phyloP scores from a whole-genome alignment of 1,140 invertebrate genomes.

The Acarapis woodi region DNA sequence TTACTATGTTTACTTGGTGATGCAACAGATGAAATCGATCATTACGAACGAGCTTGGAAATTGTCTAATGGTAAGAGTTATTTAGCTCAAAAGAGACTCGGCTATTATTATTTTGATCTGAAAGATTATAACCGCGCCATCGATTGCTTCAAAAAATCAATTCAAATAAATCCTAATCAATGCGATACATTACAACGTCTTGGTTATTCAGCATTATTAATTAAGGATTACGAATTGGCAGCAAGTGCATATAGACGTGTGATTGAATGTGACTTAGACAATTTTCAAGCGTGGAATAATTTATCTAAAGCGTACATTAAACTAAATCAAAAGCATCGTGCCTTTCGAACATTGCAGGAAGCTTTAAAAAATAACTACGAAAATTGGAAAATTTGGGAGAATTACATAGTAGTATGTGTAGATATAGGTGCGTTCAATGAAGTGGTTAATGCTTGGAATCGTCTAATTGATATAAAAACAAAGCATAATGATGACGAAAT shows the following conservation, averaged over 20 bases:
- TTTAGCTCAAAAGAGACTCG: constrained; percentile 48
- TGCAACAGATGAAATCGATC: constrained; percentile 29
- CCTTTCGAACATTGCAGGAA: constrained; percentile 52
- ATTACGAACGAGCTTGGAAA: constrained; percentile 68
- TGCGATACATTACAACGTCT: constrained; percentile 44
- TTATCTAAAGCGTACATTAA: constrained; percentile 70
- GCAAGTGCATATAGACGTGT: constrained; percentile 56
- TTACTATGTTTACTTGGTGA: constrained; percentile 69
- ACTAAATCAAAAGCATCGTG: constrained; percentile 48
- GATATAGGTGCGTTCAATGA: constrained; percentile 27
- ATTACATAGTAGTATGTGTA: constrained; percentile 49
- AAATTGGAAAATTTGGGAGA: constrained; percentile 92
- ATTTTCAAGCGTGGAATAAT: constrained; percentile 93
- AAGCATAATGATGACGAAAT: constrained; percentile 48
- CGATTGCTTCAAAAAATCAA: constrained; percentile 40
- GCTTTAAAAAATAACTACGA: constrained; percentile 74
- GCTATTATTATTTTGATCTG: constrained; percentile 37
- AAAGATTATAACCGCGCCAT: constrained; percentile 41
- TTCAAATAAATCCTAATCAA: constrained; percentile 56
- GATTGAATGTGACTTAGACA: constrained; percentile 50
- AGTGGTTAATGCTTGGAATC: constrained; percentile 49
- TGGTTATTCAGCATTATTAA: constrained; percentile 47
- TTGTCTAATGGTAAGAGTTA: constrained; percentile 47
- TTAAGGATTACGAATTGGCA: constrained; percentile 48
- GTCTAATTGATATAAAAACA: constrained; percentile 45